phyloP scores from a whole-genome alignment of 2,888 invertebrate species.

The Ormyrus nitidulus region DNA sequence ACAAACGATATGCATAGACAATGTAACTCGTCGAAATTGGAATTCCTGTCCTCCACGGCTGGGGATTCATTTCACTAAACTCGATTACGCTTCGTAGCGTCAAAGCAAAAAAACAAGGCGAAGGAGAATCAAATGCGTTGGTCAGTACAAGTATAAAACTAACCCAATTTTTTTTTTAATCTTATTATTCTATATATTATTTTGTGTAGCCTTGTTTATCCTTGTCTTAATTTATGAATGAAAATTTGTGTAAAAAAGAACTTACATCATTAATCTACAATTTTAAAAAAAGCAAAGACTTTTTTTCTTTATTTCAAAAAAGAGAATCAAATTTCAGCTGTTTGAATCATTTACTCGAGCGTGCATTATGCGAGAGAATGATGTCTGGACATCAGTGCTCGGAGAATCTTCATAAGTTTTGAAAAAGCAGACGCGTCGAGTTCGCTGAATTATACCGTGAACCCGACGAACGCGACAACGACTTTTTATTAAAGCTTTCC shows the following conservation, averaged over 20 bases:
- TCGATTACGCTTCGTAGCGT: slow-evolving; percentile 4
- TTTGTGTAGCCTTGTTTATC: too few relatives aligned
- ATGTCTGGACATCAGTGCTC: not conserved
- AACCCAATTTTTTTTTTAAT: too few relatives aligned
- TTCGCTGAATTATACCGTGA: not conserved
- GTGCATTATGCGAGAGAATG: too few relatives aligned
- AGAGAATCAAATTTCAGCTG: too few relatives aligned
- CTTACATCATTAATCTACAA: too few relatives aligned
- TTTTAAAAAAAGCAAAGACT: too few relatives aligned
- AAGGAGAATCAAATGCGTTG: slow-evolving; percentile 6
- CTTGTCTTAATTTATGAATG: too few relatives aligned
- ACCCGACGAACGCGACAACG: not conserved
- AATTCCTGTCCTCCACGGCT: not conserved
- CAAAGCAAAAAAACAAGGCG: not conserved
- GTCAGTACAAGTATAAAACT: not conserved
- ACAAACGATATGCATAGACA: slow-evolving; percentile 43
- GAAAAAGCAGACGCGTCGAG: not conserved
- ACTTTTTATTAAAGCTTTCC: slow-evolving; percentile 1
- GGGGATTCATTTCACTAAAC: slow-evolving; percentile 29
- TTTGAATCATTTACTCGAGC: too few relatives aligned
- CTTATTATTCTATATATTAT: too few relatives aligned
- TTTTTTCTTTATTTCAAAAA: too few relatives aligned
- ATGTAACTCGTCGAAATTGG: slow-evolving; percentile 46
- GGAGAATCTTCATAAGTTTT: slow-evolving; percentile 23
- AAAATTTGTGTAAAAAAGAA: too few relatives aligned